Percentiles rank a stretch among this genome's conserved stretches.
Evolutionary conservation across 2,113 vertebrate genomes (phyloP).

Genomic region (Apteryx mantelli): DNA sequence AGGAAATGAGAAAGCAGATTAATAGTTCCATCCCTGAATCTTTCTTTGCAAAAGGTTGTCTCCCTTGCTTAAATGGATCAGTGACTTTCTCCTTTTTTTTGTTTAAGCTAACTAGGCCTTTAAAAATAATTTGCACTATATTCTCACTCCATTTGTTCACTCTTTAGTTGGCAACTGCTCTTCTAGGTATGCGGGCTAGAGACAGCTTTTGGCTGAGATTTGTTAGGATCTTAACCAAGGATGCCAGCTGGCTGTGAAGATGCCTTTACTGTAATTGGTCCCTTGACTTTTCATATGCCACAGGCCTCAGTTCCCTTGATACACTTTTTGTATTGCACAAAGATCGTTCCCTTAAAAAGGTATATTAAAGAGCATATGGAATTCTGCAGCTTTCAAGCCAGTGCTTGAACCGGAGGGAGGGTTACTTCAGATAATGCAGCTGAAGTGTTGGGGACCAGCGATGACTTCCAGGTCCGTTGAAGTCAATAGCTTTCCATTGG

Average conservation of each 20-base stretch:
- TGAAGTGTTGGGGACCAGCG: not conserved
- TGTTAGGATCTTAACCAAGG: not conserved
- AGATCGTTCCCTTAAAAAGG: not conserved
- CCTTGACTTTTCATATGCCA: not conserved
- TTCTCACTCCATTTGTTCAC: not conserved
- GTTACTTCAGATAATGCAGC: not conserved
- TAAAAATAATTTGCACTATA: not conserved
- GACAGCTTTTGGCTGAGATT: not conserved
- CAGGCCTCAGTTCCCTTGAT: not conserved
- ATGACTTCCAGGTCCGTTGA: not conserved
- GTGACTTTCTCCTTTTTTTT: not conserved
- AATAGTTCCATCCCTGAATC: not conserved
- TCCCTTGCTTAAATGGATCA: not conserved
- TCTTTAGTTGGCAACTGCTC: not conserved
- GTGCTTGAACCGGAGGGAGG: not conserved
- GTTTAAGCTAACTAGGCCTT: not conserved
- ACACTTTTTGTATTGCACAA: not conserved
- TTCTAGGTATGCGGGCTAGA: not conserved
- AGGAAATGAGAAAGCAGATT: not conserved
- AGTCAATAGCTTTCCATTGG: not conserved
- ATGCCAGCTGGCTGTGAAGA: not conserved
- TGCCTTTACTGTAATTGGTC: not conserved
- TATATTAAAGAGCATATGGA: not conserved
- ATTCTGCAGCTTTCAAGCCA: not conserved
- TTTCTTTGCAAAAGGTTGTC: not conserved